Base-by-base conservation (phyloP, 2,888 invertebrate species). In the Metallyticus violacea region DNA sequence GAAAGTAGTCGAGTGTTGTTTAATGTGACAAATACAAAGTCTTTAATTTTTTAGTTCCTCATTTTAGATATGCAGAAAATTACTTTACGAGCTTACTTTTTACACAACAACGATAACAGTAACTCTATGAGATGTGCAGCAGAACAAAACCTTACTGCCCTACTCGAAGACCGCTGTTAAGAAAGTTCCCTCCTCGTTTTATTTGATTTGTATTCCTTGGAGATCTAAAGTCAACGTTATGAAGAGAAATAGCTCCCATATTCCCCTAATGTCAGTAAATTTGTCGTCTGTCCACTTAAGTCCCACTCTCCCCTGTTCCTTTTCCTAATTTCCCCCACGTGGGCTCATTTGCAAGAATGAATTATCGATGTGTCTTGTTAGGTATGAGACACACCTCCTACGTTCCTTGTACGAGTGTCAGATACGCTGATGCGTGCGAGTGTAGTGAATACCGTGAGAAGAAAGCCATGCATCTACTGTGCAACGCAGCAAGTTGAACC, bases 231-330 rank as follows among this genome's bases (percentile, higher is more conserved):
- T 79, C 28, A 84, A 78, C 84, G 15, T 84, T 83, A 86, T 79
- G 86, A 86, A 86, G 86, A 79, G 84, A 26, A 40, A 86, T 86
- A 62, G 40, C 15, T 62, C 79, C 26, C 84, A 28, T 79, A 27
- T 28, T 86, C 84, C 83, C 86, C 77, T 77, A 84, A 86, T 84
- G 79, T 84, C 83, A 77, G 62, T 86, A 86, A 86, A 86, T 84
- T 84, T 82, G 79, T 84, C 84, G 83, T 77, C 86, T 79, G 83
- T 86, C 86, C 86, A 86, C 79, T 84, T 79, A 84, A 86, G 15
- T 22, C 22, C 40, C 40, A 15, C 15, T n/a, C 40, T 62, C 15
- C 22, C 22, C 40, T 62, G 40, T 62, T 62, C 40, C 40, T 15
- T 62, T 62, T 62, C 40, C 15, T 62, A 62, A 62, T 62, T 62